A percentile compares a stretch with the other conserved stretches of the same genome.
Conservation (phyloP, 2,888 invertebrate species). For the Nezara viridula region DNA sequence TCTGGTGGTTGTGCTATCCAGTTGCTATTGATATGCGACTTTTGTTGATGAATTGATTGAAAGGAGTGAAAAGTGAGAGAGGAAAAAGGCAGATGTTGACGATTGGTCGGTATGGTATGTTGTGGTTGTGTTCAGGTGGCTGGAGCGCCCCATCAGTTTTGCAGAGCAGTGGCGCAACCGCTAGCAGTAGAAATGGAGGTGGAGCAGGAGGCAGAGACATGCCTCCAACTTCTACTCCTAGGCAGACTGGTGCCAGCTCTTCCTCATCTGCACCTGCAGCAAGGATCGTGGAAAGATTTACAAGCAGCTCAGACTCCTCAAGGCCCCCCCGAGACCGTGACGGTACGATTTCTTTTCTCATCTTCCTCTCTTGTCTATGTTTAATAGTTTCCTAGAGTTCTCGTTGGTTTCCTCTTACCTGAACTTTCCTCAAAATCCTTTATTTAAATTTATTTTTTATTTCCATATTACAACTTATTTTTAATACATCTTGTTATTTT, state of each 20-base stretch:
- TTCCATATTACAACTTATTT: not conserved
- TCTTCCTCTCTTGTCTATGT: constrained; percentile 38
- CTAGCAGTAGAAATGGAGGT: constrained; percentile 53
- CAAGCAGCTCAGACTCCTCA: constrained; percentile 68
- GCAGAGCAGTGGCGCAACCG: constrained; percentile 46
- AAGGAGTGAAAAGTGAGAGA: constrained; percentile 46
- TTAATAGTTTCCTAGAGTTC: constrained; percentile 53
- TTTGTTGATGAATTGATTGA: not conserved
- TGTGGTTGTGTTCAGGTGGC: constrained; percentile 29
- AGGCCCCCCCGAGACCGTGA: constrained; percentile 70
- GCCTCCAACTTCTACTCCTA: constrained; percentile 25
- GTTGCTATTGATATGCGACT: not conserved
- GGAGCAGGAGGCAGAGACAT: constrained; percentile 45
- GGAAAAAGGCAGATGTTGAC: constrained; percentile 25
- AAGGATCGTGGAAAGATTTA: constrained; percentile 68
- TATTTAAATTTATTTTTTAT: constrained; percentile 17
- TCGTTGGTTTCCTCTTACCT: constrained; percentile 12
- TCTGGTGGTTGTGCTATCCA: constrained; percentile 26
- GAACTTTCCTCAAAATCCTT: not conserved
- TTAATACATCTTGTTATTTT: constrained; percentile 24
- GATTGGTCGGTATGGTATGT: constrained; percentile 20
- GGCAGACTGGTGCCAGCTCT: constrained; percentile 50
- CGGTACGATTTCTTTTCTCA: constrained; percentile 56
- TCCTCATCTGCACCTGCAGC: constrained; percentile 63
- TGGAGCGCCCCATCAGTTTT: constrained; percentile 5